These are phyloP conservation scores for Pimephales promelas DNA, from an alignment of 2,113 vertebrate species.

Conservation along the genomic window DNA sequence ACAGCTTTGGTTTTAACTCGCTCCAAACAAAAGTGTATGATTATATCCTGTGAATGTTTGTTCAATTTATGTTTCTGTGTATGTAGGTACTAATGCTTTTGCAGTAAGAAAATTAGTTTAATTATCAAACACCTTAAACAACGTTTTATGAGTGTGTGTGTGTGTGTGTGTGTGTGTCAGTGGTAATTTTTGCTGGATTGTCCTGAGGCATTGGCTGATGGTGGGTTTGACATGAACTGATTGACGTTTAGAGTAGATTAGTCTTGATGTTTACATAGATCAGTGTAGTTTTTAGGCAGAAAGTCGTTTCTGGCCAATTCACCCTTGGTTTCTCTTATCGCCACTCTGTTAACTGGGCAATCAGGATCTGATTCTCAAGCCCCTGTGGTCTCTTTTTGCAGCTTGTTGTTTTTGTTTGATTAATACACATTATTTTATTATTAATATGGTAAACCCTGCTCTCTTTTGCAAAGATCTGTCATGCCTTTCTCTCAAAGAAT, in stretches of 20 bases:
- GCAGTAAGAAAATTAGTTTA: neutral
- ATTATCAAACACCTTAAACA: neutral
- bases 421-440: neutral
- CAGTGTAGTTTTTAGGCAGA: neutral
- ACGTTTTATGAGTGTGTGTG: neutral
- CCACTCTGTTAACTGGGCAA: neutral
- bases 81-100: neutral
- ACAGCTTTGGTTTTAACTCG: neutral
- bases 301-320: neutral
- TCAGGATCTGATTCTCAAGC: neutral
- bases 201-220: neutral
- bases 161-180: neutral
- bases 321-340: neutral
- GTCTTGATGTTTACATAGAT: conserved; percentile 1
- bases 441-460: neutral
- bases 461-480: neutral
- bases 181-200: neutral
- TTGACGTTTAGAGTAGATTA: conserved; percentile 12
- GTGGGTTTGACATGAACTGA: neutral
- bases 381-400: neutral
- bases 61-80: neutral
- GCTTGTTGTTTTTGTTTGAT: neutral
- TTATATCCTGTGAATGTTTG: neutral
- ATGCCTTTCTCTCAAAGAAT: neutral
- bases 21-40: neutral